Percentiles rank a stretch among this genome's conserved stretches.
Evolutionary conservation across 2,797 vertebrate genomes (phyloP).

Genomic region (Mus minutoides): DNA sequence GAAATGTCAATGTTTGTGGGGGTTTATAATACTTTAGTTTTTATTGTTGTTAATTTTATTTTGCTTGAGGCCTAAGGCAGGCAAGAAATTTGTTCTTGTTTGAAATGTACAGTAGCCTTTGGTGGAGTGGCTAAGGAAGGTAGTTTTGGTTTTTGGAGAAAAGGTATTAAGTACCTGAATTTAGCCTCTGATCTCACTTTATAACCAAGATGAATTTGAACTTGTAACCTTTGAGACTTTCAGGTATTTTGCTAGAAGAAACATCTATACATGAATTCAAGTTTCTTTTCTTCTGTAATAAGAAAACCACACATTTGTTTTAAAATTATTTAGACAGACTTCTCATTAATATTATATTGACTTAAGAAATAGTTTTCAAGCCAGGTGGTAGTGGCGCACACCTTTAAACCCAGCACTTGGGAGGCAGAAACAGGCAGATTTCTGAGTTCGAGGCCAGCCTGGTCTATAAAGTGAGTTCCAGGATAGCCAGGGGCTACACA

Average conservation of each 20-base stretch:
- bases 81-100: not conserved
- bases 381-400: too few relatives aligned
- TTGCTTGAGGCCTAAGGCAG: not conserved
- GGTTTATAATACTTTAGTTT: not conserved
- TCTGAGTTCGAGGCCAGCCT: too few relatives aligned
- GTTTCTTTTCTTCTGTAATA: not conserved
- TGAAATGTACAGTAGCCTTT: not conserved
- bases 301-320: not conserved
- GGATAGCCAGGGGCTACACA: too few relatives aligned
- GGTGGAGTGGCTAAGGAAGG: not conserved
- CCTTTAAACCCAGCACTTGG: too few relatives aligned
- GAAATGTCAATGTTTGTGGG: not conserved
- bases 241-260: not conserved
- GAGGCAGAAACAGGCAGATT: too few relatives aligned
- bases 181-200: not conserved
- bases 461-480: too few relatives aligned
- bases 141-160: not conserved
- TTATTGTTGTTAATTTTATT: slow-evolving; percentile 2
- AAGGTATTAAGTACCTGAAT: not conserved
- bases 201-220: not conserved
- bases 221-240: not conserved
- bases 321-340: not conserved
- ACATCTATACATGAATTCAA: not conserved
- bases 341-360: not conserved
- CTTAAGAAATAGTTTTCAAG: not conserved